Conservation (phyloP, 2,888 invertebrate species). For the Drosophila yooni region DNA sequence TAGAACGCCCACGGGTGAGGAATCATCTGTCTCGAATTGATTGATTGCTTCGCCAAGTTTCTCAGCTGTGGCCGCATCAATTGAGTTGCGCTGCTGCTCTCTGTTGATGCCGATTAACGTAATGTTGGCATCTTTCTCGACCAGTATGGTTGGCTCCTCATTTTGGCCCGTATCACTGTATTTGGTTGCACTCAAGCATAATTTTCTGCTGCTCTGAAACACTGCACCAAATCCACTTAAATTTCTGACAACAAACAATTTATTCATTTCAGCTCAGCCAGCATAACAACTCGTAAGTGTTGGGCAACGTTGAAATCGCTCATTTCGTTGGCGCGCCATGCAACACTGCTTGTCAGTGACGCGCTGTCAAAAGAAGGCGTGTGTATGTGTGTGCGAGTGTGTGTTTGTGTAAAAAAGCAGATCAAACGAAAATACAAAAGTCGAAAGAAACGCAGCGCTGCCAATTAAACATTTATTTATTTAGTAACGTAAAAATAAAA, state of each 20-base stretch:
- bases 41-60: constrained; percentile 90
- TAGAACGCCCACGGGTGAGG: constrained; percentile 90
- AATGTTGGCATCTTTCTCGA: constrained; percentile 88
- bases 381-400: constrained; percentile 57
- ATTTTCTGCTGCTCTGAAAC: constrained; percentile 9
- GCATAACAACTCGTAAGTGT: constrained; percentile 41
- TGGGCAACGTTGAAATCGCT: constrained; percentile 43
- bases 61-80: constrained; percentile 89
- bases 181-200: constrained; percentile 24
- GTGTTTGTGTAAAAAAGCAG: constrained; percentile 58
- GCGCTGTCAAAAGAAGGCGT: constrained; percentile 67
- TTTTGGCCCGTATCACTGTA: constrained; percentile 7
- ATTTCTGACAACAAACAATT: constrained; percentile 41
- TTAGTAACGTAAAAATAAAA: constrained; percentile 43
- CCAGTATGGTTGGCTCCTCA: constrained; percentile 80
- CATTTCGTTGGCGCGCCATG: constrained; percentile 16
- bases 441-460: constrained; percentile 43
- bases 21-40: constrained; percentile 91
- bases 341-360: constrained; percentile 62
- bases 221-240: constrained; percentile 22
- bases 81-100: constrained; percentile 92
- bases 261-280: constrained; percentile 54
- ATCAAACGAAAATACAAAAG: constrained; percentile 53
- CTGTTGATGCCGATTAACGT: constrained; percentile 94
- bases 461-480: constrained; percentile 54